Percentiles rank a stretch among this genome's conserved stretches.
Evolutionary conservation across 2,797 vertebrate genomes (phyloP).

Genomic region (Clamator glandarius): DNA sequence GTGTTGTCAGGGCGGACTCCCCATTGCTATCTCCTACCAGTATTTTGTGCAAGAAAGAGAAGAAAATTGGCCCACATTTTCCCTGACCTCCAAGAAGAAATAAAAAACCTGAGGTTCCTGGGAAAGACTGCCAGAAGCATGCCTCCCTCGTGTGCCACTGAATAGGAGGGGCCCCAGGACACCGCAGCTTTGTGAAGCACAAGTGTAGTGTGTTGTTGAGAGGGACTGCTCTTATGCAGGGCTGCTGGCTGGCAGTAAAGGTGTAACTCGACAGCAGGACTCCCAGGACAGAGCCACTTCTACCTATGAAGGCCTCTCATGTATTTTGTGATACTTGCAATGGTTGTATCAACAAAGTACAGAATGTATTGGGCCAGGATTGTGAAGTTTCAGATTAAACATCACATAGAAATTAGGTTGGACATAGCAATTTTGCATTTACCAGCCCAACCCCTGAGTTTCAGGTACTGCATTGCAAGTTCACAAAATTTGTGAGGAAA

Average conservation of each 20-base stretch:
- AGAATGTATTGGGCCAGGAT: background rate
- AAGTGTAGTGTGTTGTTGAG: rapidly evolving
- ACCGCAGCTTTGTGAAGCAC: rapidly evolving
- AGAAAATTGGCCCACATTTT: background rate
- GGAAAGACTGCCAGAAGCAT: background rate
- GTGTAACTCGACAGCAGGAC: no score
- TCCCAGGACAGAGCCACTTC: background rate
- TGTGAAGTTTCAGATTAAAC: background rate
- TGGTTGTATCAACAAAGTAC: rapidly evolving
- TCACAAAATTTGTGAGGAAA: background rate
- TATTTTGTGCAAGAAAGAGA: background rate
- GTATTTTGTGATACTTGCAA: background rate
- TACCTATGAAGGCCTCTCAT: background rate
- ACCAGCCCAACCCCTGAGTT: background rate
- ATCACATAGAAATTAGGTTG: background rate
- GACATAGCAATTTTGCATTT: background rate
- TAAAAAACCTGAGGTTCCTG: background rate
- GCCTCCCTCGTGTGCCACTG: rapidly evolving
- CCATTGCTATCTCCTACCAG: background rate
- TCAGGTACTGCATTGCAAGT: background rate
- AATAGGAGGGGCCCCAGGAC: background rate
- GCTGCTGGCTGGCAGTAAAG: background rate
- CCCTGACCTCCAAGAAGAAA: background rate
- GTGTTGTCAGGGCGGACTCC: background rate
- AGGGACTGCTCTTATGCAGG: no score